phyloP scores from a whole-genome alignment of 2,113 vertebrate species.

The Cavia aperea region DNA sequence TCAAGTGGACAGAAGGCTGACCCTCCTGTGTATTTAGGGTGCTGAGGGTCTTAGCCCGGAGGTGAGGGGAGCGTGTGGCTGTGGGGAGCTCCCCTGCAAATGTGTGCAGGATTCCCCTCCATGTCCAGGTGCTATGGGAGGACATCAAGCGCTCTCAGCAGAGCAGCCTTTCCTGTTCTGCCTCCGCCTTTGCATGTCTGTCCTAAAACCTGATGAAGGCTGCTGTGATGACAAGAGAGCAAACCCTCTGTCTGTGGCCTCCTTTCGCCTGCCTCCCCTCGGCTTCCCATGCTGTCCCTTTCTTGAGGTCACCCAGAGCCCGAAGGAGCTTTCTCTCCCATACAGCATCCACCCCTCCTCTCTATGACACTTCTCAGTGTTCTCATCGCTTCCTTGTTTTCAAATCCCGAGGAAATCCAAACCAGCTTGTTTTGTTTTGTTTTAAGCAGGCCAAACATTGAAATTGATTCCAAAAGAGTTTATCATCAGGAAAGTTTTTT shows the following conservation, averaged over 20 bases:
- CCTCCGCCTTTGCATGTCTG: slow-evolving; percentile 64
- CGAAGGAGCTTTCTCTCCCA: neutral
- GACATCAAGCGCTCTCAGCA: neutral
- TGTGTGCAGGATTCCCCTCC: neutral
- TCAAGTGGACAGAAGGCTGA: slow-evolving; percentile 57
- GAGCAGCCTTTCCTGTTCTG: neutral
- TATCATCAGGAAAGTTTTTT: neutral
- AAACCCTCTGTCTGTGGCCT: slow-evolving; percentile 51
- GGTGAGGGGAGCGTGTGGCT: rapidly evolving
- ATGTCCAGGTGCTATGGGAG: slow-evolving; percentile 61
- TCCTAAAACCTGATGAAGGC: slow-evolving; percentile 71
- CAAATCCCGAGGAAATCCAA: slow-evolving; percentile 64
- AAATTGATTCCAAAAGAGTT: slow-evolving; percentile 18
- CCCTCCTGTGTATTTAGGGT: neutral
- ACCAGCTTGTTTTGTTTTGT: neutral
- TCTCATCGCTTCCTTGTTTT: slow-evolving; percentile 65
- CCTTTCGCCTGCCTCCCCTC: neutral
- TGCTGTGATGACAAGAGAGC: slow-evolving; percentile 62
- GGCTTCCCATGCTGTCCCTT: neutral
- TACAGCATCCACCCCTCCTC: rapidly evolving
- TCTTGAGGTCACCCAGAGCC: slow-evolving; percentile 61
- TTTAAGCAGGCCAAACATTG: neutral
- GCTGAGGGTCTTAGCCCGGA: rapidly evolving
- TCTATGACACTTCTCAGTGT: slow-evolving; percentile 45
- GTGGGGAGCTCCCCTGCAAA: neutral